Evolutionary conservation across 2,797 vertebrate genomes (phyloP), one percentile per base, ranked within the genome.

Genomic region (Poliocrania exsul): DNA sequence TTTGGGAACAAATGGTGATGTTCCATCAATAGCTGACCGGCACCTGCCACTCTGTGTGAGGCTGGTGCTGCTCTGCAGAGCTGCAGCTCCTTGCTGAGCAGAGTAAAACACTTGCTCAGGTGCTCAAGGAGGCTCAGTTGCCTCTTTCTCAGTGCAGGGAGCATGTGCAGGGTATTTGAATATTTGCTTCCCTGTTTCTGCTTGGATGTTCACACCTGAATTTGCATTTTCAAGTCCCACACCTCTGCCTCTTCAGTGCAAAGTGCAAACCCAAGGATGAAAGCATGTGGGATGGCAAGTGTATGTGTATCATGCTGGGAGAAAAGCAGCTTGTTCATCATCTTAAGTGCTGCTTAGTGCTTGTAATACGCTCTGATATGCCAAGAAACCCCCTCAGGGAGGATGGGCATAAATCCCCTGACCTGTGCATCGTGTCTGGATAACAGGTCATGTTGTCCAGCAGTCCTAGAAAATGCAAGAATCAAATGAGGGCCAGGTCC

Each of bases 161-260:
- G 44, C 50, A 15, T 35, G 17, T 65, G 29, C 40, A 65, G 29
- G 35, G 40, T 35, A 3, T 10, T 57, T 38, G 24, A 57, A 12
- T 12, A 21, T 33, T 78, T 79, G 31, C n/a, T 78, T 65, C 81
- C 46, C 1, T 40, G 26, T 38, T 80, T 70, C 38, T 47, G 20
- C 23, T 42, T 37, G 16, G 33, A 24, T 81, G 46, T 60, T 96
- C 50, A 85, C 49, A 38, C 49, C 31, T 71, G 44, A 79, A 90
- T 94, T 91, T 92, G 64, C 79, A 82, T 91, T 89, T 91, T 82
- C 29, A 89, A 91, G 62, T 56, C 47, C 44, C 49, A 51, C 74
- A 77, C 10, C 37, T 85, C 64, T 84, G 56, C 75, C 57, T 94
- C 64, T 86, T 46, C 40, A 79, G 44, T 16, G 35, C 21, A 49